A percentile compares a stretch with the other conserved stretches of the same genome.
Conservation (phyloP, 1,140 invertebrate genomes). For the Mizuhopecten yessoensis region DNA sequence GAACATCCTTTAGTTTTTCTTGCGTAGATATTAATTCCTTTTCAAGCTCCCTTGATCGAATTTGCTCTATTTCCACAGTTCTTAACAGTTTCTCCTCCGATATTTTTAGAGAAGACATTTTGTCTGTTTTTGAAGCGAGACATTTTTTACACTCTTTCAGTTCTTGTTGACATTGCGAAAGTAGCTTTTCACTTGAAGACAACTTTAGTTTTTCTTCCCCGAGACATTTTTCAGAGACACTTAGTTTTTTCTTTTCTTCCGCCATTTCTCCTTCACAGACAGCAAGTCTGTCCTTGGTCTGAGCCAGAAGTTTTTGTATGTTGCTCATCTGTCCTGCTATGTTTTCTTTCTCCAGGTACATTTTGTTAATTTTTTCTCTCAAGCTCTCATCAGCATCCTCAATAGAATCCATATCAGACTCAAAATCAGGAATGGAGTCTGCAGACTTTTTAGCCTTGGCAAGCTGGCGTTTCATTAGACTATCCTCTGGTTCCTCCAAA, state of each 20-base stretch:
- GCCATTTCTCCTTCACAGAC: slow-evolving; percentile 57
- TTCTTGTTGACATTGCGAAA: background rate
- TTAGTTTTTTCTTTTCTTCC: slow-evolving; percentile 62
- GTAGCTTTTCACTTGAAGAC: background rate
- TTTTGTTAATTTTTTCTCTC: slow-evolving; percentile 6
- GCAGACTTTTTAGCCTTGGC: background rate
- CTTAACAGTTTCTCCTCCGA: slow-evolving; percentile 65
- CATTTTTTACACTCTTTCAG: background rate
- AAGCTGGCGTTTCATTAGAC: slow-evolving; percentile 5
- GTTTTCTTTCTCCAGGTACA: background rate
- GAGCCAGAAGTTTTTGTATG: background rate
- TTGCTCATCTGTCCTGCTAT: slow-evolving; percentile 10
- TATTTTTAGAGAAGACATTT: slow-evolving; percentile 57
- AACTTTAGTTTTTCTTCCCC: slow-evolving; percentile 47
- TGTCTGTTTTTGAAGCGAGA: background rate
- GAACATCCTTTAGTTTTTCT: slow-evolving; percentile 65
- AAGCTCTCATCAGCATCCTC: background rate
- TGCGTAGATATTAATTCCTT: slow-evolving; percentile 59
- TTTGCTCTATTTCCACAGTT: slow-evolving; percentile 61
- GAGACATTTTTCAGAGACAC: slow-evolving; percentile 10
- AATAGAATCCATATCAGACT: background rate
- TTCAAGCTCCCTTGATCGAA: slow-evolving; percentile 61
- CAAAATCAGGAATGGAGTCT: slow-evolving; percentile 2
- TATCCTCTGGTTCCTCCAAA: background rate
- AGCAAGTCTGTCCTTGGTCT: background rate